These are phyloP conservation scores for Periplaneta americana DNA, from an alignment of 1,140 invertebrate species.

Conservation along the genomic window DNA sequence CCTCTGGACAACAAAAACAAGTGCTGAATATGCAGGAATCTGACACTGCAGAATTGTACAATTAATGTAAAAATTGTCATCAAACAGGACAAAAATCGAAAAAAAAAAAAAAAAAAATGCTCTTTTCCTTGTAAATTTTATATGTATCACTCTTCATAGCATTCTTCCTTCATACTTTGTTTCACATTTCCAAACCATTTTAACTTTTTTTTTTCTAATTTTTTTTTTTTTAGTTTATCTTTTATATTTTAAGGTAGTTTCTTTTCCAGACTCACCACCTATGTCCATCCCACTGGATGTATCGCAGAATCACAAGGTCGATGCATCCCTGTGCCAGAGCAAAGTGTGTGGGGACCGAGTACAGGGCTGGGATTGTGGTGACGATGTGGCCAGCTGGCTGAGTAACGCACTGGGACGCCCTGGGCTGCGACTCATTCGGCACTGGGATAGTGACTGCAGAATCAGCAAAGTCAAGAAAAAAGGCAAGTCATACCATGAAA, in stretches of 20 bases:
- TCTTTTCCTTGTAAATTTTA: neutral
- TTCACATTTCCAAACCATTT: neutral
- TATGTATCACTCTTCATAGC: neutral
- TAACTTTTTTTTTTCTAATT: too few relatives aligned
- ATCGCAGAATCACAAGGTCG: constrained; percentile 2
- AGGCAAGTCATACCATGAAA: too few relatives aligned
- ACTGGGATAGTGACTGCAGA: constrained; percentile 40
- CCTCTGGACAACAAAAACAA: too few relatives aligned
- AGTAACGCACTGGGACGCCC: constrained; percentile 54
- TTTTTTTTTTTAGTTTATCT: too few relatives aligned
- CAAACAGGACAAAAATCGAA: too few relatives aligned
- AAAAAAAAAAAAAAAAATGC: too few relatives aligned
- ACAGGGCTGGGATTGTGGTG: constrained; percentile 76
- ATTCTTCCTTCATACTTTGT: neutral
- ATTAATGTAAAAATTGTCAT: too few relatives aligned
- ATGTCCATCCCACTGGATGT: constrained; percentile 29
- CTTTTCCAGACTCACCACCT: constrained; percentile 43
- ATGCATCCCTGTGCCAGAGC: constrained; percentile 54
- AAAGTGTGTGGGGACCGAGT: constrained; percentile 84
- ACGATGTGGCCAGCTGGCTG: constrained; percentile 71
- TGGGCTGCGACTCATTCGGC: constrained; percentile 62
- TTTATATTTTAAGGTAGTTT: neutral
- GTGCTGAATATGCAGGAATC: too few relatives aligned
- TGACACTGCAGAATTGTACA: too few relatives aligned
- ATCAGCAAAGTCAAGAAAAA: constrained; percentile 26